A percentile compares a stretch with the other conserved stretches of the same genome.
Conservation (phyloP, 2,113 vertebrate genomes). For the Bubo scandiacus region DNA sequence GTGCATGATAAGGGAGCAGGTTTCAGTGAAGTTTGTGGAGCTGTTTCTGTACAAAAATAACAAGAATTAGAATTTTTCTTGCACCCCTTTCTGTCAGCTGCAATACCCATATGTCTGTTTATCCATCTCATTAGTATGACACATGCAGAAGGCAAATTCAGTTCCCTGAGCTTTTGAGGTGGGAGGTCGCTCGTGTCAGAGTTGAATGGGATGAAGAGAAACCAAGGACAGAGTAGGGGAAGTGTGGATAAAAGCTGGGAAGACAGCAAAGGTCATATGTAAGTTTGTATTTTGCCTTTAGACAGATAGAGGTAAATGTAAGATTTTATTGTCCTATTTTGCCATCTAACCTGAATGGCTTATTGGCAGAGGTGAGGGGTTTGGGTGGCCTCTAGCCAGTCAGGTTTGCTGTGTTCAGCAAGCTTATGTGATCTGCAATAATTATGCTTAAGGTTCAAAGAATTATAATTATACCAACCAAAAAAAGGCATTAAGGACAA, state of each 20-base stretch:
- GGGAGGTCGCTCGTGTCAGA: neutral
- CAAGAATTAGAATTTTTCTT: neutral
- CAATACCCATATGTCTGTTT: neutral
- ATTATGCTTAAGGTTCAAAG: slow-evolving; percentile 27
- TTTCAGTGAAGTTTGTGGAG: neutral
- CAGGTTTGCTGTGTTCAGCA: neutral
- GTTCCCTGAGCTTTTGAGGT: neutral
- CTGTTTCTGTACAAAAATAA: neutral
- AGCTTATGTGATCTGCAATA: neutral
- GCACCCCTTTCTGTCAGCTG: neutral
- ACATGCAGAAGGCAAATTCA: neutral
- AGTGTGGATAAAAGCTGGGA: neutral
- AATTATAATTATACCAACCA: slow-evolving; percentile 50
- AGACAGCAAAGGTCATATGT: neutral
- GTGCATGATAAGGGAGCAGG: neutral
- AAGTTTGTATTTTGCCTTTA: slow-evolving; percentile 21
- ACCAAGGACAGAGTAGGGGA: neutral
- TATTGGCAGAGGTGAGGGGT: neutral
- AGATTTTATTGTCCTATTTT: neutral
- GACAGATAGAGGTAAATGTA: neutral
- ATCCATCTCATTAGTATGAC: neutral
- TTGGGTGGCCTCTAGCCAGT: neutral
- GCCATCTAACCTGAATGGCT: neutral
- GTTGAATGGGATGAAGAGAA: neutral
- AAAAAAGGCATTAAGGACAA: slow-evolving; percentile 61